Evolutionary conservation across 2,888 invertebrate genomes (phyloP).

Genomic region (Drosophila crucigera): DNA sequence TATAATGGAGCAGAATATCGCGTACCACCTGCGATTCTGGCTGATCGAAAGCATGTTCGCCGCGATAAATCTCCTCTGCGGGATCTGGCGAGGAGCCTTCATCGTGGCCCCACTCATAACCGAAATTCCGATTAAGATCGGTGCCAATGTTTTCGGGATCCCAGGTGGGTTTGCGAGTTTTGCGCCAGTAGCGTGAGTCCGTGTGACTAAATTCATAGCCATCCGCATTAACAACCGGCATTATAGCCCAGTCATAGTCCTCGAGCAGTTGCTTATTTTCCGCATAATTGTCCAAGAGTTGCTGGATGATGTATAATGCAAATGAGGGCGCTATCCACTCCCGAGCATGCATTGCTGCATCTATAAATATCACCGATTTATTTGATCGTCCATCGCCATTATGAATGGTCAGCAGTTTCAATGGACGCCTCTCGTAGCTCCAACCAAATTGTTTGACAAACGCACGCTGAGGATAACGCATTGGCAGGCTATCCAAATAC

Average conservation of each 20-base stretch:
- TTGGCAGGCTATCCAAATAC: conserved; percentile 85
- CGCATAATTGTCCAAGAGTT: conserved; percentile 86
- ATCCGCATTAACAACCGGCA: conserved; percentile 90
- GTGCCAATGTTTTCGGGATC: conserved; percentile 85
- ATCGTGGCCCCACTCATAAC: conserved; percentile 86
- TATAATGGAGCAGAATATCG: conserved; percentile 86
- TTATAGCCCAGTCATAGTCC: conserved; percentile 88
- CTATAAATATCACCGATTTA: conserved; percentile 86
- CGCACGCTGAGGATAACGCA: conserved; percentile 86
- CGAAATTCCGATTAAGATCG: conserved; percentile 89
- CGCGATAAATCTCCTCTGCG: conserved; percentile 87
- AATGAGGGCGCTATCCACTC: conserved; percentile 89
- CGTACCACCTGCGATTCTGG: conserved; percentile 88
- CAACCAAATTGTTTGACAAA: conserved; percentile 87
- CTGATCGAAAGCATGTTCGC: conserved; percentile 88
- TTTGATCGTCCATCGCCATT: conserved; percentile 84
- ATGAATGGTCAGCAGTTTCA: conserved; percentile 88
- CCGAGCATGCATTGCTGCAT: conserved; percentile 88
- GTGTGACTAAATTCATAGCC: conserved; percentile 88
- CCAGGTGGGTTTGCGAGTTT: conserved; percentile 85
- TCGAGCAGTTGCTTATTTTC: conserved; percentile 85
- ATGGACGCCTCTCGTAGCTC: conserved; percentile 87
- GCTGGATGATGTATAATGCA: conserved; percentile 87
- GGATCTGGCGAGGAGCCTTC: conserved; percentile 77
- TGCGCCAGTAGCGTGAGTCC: conserved; percentile 86